A percentile compares a stretch with the other conserved stretches of the same genome.
phyloP scores from a whole-genome alignment of 1,140 invertebrate species.

The Tetramorium simillimum region DNA sequence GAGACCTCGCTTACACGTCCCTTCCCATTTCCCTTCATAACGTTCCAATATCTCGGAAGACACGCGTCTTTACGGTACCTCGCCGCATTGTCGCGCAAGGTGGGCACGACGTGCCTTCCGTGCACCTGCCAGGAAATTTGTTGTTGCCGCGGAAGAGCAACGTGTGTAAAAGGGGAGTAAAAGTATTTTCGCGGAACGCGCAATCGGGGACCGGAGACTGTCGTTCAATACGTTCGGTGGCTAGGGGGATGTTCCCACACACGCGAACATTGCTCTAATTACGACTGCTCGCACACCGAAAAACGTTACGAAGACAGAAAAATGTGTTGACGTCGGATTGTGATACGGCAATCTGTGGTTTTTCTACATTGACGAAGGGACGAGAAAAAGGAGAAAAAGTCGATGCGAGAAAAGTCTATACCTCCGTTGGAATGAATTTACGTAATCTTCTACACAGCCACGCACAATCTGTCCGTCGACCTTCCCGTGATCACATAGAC shows the following conservation, averaged over 20 bases:
- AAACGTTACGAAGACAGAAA: not conserved
- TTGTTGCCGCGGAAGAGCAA: constrained; percentile 5
- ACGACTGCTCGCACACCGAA: not conserved
- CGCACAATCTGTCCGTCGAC: not conserved
- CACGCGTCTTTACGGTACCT: constrained; percentile 19
- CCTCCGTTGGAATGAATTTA: constrained; percentile 37
- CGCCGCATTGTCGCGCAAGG: constrained; percentile 30
- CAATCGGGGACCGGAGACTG: not conserved
- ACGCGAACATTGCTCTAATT: not conserved
- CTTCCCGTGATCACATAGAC: not conserved
- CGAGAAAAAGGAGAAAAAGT: not conserved
- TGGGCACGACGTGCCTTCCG: constrained; percentile 29
- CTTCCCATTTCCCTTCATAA: constrained; percentile 7
- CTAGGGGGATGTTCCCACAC: not conserved
- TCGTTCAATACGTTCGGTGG: constrained; percentile 3
- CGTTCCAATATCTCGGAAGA: not conserved
- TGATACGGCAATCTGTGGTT: not conserved
- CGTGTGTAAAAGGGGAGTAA: constrained; percentile 2
- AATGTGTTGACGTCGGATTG: not conserved
- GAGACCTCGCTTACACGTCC: not conserved
- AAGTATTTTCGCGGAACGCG: constrained; percentile 7
- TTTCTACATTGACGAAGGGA: not conserved
- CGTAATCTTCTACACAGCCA: constrained; percentile 6
- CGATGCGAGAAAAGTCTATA: not conserved
- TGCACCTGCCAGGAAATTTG: constrained; percentile 48